phyloP scores from a whole-genome alignment of 92 coral and sea anemone species.

The Palythoa grandis region DNA sequence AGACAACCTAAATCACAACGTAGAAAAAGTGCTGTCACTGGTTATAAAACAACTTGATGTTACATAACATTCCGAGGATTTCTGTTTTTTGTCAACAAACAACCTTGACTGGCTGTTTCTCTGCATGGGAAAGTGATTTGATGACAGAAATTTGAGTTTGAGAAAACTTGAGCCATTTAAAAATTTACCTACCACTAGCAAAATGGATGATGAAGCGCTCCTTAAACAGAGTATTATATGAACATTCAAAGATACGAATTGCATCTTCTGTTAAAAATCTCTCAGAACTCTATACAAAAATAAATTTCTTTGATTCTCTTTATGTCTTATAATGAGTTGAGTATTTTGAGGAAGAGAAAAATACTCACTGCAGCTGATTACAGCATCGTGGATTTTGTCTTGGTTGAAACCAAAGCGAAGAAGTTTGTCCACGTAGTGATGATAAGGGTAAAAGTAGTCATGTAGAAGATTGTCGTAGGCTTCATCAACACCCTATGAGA shows the following conservation, averaged over 20 bases:
- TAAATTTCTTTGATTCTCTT: too few species aligned
- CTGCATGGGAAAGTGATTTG: too few species aligned
- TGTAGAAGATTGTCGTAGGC: conserved; percentile 78
- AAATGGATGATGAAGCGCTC: too few species aligned
- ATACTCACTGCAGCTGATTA: conserved; percentile 84
- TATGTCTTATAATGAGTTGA: not conserved
- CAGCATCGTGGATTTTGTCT: conserved; percentile 82
- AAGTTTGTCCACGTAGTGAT: conserved; percentile 90
- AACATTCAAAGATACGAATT: too few species aligned
- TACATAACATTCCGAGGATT: not conserved
- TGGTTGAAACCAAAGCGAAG: conserved; percentile 87
- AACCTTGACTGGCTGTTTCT: too few species aligned
- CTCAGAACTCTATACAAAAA: too few species aligned
- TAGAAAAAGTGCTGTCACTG: not conserved
- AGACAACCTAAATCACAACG: conserved; percentile 75
- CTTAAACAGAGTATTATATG: too few species aligned
- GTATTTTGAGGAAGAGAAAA: not conserved
- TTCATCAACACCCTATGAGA: conserved; percentile 90
- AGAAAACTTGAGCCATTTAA: too few species aligned
- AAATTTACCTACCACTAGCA: too few species aligned
- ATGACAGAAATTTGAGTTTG: too few species aligned
- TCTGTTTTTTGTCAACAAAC: too few species aligned
- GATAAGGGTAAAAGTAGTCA: conserved; percentile 88
- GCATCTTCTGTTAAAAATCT: too few species aligned
- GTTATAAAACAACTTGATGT: not conserved